These are phyloP conservation scores for Gisinianus flammeolus DNA, from an alignment of 2,888 invertebrate genomes.

Conservation along the genomic window DNA sequence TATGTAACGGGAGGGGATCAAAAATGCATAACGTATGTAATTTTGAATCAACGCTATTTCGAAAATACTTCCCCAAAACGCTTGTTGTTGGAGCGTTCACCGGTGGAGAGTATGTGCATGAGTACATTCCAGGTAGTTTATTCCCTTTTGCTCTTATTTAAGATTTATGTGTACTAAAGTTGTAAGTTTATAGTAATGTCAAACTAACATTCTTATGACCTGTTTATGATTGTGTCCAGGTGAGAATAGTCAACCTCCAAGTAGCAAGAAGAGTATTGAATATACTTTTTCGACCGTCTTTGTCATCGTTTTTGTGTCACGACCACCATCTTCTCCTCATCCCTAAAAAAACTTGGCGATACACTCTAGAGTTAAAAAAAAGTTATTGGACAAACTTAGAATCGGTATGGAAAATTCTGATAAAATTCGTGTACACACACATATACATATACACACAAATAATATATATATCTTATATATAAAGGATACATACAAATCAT, in stretches of 20 bases:
- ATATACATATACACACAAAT: not conserved
- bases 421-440: no score
- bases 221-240: not conserved
- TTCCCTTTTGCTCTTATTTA: no score
- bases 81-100: slow-evolving; percentile 51
- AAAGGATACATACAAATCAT: no score
- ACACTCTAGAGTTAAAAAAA: not conserved
- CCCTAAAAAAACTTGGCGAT: slow-evolving; percentile 12
- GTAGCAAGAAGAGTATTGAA: slow-evolving; percentile 40
- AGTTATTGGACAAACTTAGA: not conserved
- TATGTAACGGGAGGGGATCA: slow-evolving; percentile 52
- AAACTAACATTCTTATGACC: no score
- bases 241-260: slow-evolving; percentile 5
- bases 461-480: no score
- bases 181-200: no score
- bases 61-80: slow-evolving; percentile 52
- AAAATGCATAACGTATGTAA: slow-evolving; percentile 47
- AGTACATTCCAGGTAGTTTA: not conserved
- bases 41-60: slow-evolving; percentile 52
- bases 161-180: no score
- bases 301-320: slow-evolving; percentile 60
- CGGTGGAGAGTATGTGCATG: slow-evolving; percentile 42
- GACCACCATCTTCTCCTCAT: slow-evolving; percentile 10
- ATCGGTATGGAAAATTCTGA: no score
- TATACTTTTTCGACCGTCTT: slow-evolving; percentile 52